Evolutionary conservation across 2,888 invertebrate genomes (phyloP).

Genomic region (Conus canariensis): DNA sequence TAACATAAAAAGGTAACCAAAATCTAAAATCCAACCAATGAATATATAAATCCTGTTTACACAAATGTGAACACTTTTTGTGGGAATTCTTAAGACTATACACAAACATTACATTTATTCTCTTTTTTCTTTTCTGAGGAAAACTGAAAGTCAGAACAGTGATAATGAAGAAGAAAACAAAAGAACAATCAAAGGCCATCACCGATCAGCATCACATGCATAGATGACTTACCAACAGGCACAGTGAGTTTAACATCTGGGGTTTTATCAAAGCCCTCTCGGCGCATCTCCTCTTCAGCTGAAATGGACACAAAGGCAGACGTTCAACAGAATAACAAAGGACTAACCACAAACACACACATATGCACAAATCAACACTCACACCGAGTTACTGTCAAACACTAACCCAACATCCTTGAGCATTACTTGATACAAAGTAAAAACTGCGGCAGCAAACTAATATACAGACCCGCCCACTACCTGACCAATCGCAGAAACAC

Average conservation of each 20-base stretch:
- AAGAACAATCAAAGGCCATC: too few species aligned
- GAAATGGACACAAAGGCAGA: constrained; percentile 61
- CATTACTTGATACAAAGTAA: neutral
- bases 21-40: too few species aligned
- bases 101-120: too few species aligned
- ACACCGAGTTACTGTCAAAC: neutral
- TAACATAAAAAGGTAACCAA: too few species aligned
- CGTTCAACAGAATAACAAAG: neutral
- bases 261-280: constrained; percentile 94
- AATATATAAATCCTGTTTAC: too few species aligned
- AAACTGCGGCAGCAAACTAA: neutral
- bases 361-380: neutral
- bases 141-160: too few species aligned
- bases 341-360: neutral
- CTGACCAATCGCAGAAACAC: too few species aligned
- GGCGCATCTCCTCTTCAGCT: constrained; percentile 89
- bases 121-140: too few species aligned
- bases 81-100: too few species aligned
- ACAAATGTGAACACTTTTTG: too few species aligned
- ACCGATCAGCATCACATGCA: neutral
- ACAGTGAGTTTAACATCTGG: constrained; percentile 95
- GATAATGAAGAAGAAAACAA: too few species aligned
- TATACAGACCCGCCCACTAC: too few species aligned
- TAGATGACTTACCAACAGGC: constrained; percentile 83
- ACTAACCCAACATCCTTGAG: neutral